Evolutionary conservation across 2,797 vertebrate species (phyloP), one percentile per base, ranked within the genome.

Genomic region (Etheostoma nigrum): DNA sequence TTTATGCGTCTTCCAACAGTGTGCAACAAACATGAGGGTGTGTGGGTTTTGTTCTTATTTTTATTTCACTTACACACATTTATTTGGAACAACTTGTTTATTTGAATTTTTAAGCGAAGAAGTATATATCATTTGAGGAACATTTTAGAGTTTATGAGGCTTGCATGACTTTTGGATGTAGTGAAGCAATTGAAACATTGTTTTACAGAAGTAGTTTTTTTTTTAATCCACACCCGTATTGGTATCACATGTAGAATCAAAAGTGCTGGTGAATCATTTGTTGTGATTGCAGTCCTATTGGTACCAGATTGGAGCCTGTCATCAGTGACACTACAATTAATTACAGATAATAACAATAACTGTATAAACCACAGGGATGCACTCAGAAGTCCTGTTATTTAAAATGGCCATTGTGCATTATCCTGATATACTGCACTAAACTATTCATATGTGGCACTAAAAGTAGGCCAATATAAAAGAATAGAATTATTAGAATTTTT

Each of bases 401-500:
- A 57, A 65, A 51, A 30, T 12, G 16, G 74, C 81, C 62, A 67
- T 12, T 2, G 21, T 23, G 33, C 51, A 45, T 74, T 66, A 63
- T 67, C 25, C 36, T 48, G 25, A 66, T 51, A 61, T 16, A 54
- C 16, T 27, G 65, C 19, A 58, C 16, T 27, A 36, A 78, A 59
- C 16, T 2, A 4, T 30, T 63, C 14, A 21, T 48, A 61, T 79
- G 36, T 40, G 44, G 8, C 30, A 47, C 27, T 57, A 44, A 62
- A 78, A 72, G 49, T 72, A 77, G 79, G 67, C 65, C 72, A 74
- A 27, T 57, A 67, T 44, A 36, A 84, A 72, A 55, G 6, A 78
- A 62, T 13, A 62, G 6, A 59, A 68, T 66, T 23, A 49, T 71
- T 67, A 52, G 15, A 48, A 51, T 30, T 15, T 27, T 42, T 63